Conservation (phyloP, 1,140 invertebrate species). For the Lamellibrachia luymesi region DNA sequence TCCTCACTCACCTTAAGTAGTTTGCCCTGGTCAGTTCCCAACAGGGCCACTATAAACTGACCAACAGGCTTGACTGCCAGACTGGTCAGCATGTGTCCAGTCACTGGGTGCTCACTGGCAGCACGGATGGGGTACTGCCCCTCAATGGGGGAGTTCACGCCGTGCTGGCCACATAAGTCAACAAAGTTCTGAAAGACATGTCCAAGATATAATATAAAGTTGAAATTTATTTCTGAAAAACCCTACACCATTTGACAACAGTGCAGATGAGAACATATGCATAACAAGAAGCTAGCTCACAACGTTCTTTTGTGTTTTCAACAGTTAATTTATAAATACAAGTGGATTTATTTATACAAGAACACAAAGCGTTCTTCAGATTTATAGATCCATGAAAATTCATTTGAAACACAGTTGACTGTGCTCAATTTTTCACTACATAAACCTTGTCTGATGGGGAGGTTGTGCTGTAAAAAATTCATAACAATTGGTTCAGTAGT, state of each 20-base stretch:
- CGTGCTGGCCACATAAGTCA: neutral
- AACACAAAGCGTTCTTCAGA: neutral
- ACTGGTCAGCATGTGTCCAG: neutral
- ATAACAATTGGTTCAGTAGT: no score
- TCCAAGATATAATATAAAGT: no score
- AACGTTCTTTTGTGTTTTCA: neutral
- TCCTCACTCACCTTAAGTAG: neutral
- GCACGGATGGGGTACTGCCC: neutral
- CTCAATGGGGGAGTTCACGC: neutral
- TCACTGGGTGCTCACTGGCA: neutral
- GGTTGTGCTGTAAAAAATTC: no score
- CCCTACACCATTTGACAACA: neutral
- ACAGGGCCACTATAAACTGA: neutral
- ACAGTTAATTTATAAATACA: neutral
- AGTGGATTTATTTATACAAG: neutral
- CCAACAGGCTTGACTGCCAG: neutral
- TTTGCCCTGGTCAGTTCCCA: neutral
- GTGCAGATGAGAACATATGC: neutral
- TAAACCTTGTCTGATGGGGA: no score
- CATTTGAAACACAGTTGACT: no score
- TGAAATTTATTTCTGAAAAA: neutral
- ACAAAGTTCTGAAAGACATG: neutral
- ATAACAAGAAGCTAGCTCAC: neutral
- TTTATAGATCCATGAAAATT: no score
- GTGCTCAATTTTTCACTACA: no score